Base-by-base conservation (phyloP, 2,888 invertebrate genomes). In the Sesamia inferens region DNA sequence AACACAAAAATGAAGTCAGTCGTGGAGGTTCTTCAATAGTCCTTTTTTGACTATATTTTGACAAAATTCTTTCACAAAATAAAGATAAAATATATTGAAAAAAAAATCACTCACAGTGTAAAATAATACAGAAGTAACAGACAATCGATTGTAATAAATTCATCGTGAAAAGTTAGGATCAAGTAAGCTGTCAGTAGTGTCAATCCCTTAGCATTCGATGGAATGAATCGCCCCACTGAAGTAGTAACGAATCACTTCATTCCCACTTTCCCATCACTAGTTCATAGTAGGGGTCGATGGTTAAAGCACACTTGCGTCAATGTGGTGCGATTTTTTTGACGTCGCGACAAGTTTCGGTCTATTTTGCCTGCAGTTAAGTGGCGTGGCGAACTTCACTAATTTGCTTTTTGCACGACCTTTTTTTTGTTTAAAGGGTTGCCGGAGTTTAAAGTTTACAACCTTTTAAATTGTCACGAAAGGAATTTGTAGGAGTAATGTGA, bases 331-430 rank as follows among this genome's bases (percentile, higher is more conserved):
- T 95, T 95, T 95, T 95, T 96, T 95, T 85, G 79, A 76, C 88
- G 95, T 95, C 95, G 92, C 96, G 95, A 92, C 95, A 91, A 89
- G 90, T 91, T 92, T 91, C 90, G 91, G 87, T 81, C 89, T 95
- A 94, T 96, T 96, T 93, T 94, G 94, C 88, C 93, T 94, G 91
- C 90, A 88, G 92, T 92, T 94, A 95, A 96, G 96, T 95, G 95
- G 92, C 91, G 92, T 94, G 90, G 91, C 93, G 89, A 94, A 92
- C 89, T 85, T 85, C 84, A 93, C 94, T 94, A 94, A 95, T 95
- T 94, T 91, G 90, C 90, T 92, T 93, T 93, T 93, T 93, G 86
- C 83, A 66, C 75, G 80, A 86, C 67, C 70, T 13, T 54, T 83
- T 81, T 94, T 94, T 93, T 92, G 87, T 90, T 86, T 14, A 92